Base-by-base conservation (phyloP, 2,797 vertebrate genomes). In the Phataginus tricuspis region DNA sequence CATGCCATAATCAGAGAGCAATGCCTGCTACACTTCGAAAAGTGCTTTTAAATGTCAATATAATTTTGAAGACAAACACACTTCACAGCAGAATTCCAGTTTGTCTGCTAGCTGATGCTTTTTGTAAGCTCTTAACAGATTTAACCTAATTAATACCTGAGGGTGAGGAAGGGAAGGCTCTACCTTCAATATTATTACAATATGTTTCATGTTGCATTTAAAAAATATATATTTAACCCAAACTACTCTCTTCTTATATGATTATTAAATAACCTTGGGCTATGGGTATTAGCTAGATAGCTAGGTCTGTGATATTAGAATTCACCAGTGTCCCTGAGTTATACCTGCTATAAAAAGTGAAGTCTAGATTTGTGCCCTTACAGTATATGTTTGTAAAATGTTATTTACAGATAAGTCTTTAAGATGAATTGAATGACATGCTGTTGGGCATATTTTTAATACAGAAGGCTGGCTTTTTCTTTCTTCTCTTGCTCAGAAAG, bases 391-490 rank as follows among this genome's bases (percentile, higher is more conserved):
- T 95, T 97, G 77, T 57, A 95, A 97, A 59, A 86, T 93, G 74
- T 93, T 91, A 97, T 96, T 96, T 96, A 74, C 37, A 98, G 94
- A 93, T 95, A 34, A 94, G 71, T 93, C 51, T 96, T 95, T 97
- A 94, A 96, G 29, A 74, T 89, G 97, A 96, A 96, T 97, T 97
- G 97, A 97, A 96, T 88, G 61, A 74, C 15, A 45, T 68, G 15
- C 39, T 85, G 16, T 90, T 71, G 45, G 68, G 21, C 57, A 75
- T 5, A 4, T 34, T 29, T 68, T 94, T 98, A 96, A 37, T 68
- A 95, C 57, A 90, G 29, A 45, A 91, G 64, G 49, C 42, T 68
- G 57, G n/a, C 2, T 84, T 95, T 97, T 93, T 8, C 64, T 94
- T 34, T 90, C 75, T 86, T 61, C 25, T 90, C 75, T 86, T 61